A percentile compares a stretch with the other conserved stretches of the same genome.
phyloP scores from a whole-genome alignment of 2,888 invertebrate species.

The Noctua fimbriata region DNA sequence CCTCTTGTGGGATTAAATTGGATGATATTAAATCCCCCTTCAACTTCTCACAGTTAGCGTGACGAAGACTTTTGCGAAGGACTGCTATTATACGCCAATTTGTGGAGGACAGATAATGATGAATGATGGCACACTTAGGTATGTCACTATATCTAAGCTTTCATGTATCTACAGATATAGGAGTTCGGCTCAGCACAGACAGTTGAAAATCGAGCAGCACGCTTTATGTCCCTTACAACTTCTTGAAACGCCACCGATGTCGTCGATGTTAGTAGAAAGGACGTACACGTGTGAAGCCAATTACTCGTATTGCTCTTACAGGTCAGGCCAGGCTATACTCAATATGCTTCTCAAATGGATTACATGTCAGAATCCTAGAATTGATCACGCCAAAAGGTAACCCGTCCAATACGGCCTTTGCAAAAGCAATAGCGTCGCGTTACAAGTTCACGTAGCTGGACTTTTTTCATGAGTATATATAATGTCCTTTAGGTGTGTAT shows the following conservation, averaged over 20 bases:
- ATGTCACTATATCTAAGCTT: neutral
- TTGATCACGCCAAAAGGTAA: slow-evolving; percentile 11
- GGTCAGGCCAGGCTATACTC: neutral
- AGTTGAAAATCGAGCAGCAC: neutral
- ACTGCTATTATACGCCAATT: slow-evolving; percentile 36
- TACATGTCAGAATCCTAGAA: neutral
- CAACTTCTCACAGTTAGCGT: slow-evolving; percentile 50
- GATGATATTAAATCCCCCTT: slow-evolving; percentile 43
- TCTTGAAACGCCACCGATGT: neutral
- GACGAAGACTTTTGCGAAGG: slow-evolving; percentile 28
- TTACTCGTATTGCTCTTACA: slow-evolving; percentile 8
- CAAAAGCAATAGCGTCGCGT: neutral
- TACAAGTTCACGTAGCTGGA: neutral
- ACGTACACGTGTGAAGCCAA: neutral
- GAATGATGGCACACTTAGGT: slow-evolving; percentile 23
- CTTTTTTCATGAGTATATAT: too few relatives aligned
- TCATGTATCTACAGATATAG: neutral
- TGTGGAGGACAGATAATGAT: slow-evolving; percentile 44
- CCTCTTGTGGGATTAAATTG: slow-evolving; percentile 34
- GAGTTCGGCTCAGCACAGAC: neutral
- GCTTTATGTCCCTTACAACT: neutral
- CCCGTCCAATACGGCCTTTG: slow-evolving; percentile 6
- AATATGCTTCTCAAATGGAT: slow-evolving; percentile 11
- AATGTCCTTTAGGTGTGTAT: too few relatives aligned
- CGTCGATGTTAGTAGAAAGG: neutral